Base-by-base conservation (phyloP, 2,113 vertebrate species). In the Gopherus flavomarginatus region DNA sequence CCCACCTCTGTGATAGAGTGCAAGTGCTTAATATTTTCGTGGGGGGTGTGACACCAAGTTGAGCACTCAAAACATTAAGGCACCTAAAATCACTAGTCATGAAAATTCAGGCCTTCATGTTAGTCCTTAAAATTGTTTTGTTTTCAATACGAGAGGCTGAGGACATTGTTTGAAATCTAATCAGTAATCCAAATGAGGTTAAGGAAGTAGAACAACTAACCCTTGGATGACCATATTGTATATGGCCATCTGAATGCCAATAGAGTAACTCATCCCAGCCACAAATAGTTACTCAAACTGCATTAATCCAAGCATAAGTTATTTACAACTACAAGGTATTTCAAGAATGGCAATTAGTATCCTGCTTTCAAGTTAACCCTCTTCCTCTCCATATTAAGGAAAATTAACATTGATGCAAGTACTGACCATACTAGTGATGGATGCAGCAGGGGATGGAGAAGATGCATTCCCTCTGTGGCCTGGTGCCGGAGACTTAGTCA, bases 341-440 rank as follows among this genome's bases (percentile, higher is more conserved):
- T 13, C 10, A 47, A 57, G 11, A 75, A 75, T 75, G 69, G 19
- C n/a, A 42, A 72, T 38, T 69, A 38, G 17, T 22, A 42, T 42
- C 5, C 69, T 12, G 83, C 8, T 14, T 72, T 72, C 21, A 69
- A 52, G 38, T 77, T 44, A 47, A 47, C 11, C 31, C 31, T 42
- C 21, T 44, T 42, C n/a, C 5, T 77, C 69, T 47, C 86, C 80
- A 59, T 35, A 50, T 2, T 29, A 50, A 92, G 93, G 56, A 53
- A 81, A 65, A 57, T n/a, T 81, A 77, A 44, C 9, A 89, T 69
- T 3, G 3, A 42, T 17, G 16, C 0, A 87, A 84, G 87, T 90
- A 96, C 99, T 98, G 88, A 99, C 99, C 99, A 99, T 99, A 97
- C 99, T 99, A 2, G 99, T 99, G 86, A 99, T 98, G 31, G 99